Evolutionary conservation across 35 echinoderm and acorn worm genomes (phyloP).

Genomic region (Lytechinus pictus): DNA sequence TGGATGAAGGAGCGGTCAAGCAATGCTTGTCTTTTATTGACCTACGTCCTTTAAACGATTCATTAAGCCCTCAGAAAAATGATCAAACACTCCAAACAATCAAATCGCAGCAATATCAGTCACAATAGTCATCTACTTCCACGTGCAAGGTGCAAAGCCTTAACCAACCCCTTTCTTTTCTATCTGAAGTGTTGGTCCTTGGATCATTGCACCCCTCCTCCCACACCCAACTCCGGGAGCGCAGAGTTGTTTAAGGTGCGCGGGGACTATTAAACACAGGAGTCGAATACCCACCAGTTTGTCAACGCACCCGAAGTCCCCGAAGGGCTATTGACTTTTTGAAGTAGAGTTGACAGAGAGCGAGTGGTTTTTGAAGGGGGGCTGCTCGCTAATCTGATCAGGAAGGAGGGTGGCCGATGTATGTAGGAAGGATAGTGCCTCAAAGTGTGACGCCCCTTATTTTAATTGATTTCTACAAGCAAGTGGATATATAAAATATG

Average conservation of each 20-base stretch:
- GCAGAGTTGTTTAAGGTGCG: neutral
- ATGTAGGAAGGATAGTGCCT: conserved; percentile 9
- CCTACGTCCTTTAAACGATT: neutral
- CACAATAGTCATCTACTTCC: conserved; percentile 5
- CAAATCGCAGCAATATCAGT: neutral
- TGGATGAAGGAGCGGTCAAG: neutral
- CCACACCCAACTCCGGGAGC: neutral
- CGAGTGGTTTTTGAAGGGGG: conserved; percentile 20
- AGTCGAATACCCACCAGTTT: neutral
- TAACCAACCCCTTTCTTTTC: neutral
- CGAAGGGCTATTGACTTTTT: conserved; percentile 52
- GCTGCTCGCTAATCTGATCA: conserved; percentile 34
- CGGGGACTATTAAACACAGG: neutral
- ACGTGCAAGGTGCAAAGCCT: conserved; percentile 4
- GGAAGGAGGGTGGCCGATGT: neutral
- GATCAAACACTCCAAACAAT: conserved; percentile 31
- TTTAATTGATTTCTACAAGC: conserved; percentile 17
- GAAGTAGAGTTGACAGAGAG: conserved; percentile 49
- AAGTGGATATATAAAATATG: conserved; percentile 39
- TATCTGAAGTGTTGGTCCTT: neutral
- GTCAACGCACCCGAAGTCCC: conserved; percentile 7
- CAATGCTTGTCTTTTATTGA: neutral
- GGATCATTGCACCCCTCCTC: neutral
- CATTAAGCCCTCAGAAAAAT: conserved; percentile 24
- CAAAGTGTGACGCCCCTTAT: conserved; percentile 25